Base-by-base conservation (phyloP, 1,140 invertebrate genomes). In the Drosophila sproati region DNA sequence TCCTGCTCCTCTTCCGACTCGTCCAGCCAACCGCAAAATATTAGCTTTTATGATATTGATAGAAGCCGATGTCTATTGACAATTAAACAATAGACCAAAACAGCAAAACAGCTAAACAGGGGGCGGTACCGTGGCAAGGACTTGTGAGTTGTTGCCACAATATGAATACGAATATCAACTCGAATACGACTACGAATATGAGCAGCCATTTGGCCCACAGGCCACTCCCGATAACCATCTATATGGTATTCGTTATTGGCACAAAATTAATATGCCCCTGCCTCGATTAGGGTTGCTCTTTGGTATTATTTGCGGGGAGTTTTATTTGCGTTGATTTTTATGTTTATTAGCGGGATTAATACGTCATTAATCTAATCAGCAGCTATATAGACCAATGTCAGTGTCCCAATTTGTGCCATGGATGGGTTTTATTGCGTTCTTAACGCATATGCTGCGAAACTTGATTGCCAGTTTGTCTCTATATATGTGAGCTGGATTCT, bases 11-110 rank as follows among this genome's bases (percentile, higher is more conserved):
- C 8, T 10, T 5, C 31, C 32, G 31, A 51, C n/a, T 57, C 59
- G 87, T 51, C 70, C 88, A 91, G 72, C 83, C 90, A 91, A 88
- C 82, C 81, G 90, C 83, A 87, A 91, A 91, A 88, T 91, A 91
- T 91, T 91, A 89, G 90, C 90, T 91, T 91, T 88, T 86, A 88
- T 91, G 83, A 81, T 82, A 91, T 91, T 88, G 90, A 91, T 90
- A 90, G 82, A 90, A 85, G 77, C 79, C 81, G 86, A 90, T 85
- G 87, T 90, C 90, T 91, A 91, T 91, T 91, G 90, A 91, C 90
- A 91, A 91, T 91, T 91, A 91, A 90, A 91, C 90, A 91, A 91
- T 91, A 51, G 85, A 66, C 63, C 3, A 52, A 61, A 35, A 59
- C 43, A 34, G 37, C 3, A 52, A 61, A 35, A 59, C 43, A 34